phyloP scores from a whole-genome alignment of 1,140 invertebrate genomes.

The Cotesia typhae region DNA sequence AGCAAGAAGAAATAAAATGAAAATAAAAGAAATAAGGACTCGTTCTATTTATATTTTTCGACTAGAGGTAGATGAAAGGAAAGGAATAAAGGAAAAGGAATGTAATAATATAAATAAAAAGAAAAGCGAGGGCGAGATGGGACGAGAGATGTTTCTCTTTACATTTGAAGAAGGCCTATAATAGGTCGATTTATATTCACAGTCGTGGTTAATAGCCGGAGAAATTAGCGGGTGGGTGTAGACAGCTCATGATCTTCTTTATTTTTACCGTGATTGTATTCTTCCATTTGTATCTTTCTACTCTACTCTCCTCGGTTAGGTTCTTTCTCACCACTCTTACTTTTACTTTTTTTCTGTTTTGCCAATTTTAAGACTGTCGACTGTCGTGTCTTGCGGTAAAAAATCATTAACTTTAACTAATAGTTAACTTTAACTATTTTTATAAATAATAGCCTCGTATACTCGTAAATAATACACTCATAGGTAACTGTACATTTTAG shows the following conservation, averaged over 20 bases:
- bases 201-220: slow-evolving; percentile 48
- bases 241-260: slow-evolving; percentile 38
- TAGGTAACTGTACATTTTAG: no score
- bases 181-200: slow-evolving; percentile 52
- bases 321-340: neutral
- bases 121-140: neutral
- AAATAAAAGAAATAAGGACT: no score
- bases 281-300: slow-evolving; percentile 22
- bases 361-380: no score
- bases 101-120: neutral
- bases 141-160: slow-evolving; percentile 29
- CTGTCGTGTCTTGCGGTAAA: no score
- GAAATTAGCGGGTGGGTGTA: slow-evolving; percentile 51
- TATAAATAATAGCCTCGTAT: no score
- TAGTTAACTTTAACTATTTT: no score
- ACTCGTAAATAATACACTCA: no score
- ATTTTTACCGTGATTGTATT: slow-evolving; percentile 25
- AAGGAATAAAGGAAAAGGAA: slow-evolving; percentile 23
- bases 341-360: slow-evolving; percentile 4
- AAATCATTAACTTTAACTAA: no score
- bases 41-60: no score
- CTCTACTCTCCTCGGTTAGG: neutral
- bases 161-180: slow-evolving; percentile 33
- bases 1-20: no score
- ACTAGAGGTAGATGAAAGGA: no score